Percentiles rank a stretch among this genome's conserved stretches.
Conservation (phyloP, 35 echinoderm and acorn worm species). For the Patiria miniata region DNA sequence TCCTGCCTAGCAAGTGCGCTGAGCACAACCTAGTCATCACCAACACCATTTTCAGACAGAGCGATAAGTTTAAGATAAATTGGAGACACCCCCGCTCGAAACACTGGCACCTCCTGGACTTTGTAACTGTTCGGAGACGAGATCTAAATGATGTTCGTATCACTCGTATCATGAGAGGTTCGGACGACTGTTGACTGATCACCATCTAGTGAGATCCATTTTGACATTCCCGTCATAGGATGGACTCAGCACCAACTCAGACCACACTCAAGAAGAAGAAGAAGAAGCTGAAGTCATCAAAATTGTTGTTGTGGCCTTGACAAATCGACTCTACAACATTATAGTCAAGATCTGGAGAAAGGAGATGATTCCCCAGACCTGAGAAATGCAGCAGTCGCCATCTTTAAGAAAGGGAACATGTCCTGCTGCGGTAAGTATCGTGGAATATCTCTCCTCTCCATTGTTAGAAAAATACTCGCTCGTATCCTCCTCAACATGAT, state of each 20-base stretch:
- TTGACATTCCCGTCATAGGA: too few species aligned
- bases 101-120: conserved; percentile 40
- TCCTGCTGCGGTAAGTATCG: too few species aligned
- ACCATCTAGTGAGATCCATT: neutral
- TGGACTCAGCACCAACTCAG: too few species aligned
- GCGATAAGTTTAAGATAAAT: conserved; percentile 19
- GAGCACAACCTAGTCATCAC: conserved; percentile 38
- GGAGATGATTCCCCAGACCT: too few species aligned
- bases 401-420: too few species aligned
- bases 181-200: neutral
- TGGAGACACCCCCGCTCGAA: conserved; percentile 36
- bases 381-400: too few species aligned
- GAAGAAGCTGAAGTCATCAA: neutral
- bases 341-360: conserved; percentile 4
- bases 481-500: too few species aligned
- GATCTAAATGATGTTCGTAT: neutral
- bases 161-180: neutral
- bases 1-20: conserved; percentile 23
- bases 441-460: too few species aligned
- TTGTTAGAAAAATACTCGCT: too few species aligned
- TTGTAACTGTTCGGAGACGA: neutral
- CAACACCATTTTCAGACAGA: conserved; percentile 48
- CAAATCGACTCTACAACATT: neutral
- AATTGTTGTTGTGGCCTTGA: neutral
- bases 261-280: too few species aligned